Conservation (phyloP, 2,888 invertebrate species). For the Morpho achilles region DNA sequence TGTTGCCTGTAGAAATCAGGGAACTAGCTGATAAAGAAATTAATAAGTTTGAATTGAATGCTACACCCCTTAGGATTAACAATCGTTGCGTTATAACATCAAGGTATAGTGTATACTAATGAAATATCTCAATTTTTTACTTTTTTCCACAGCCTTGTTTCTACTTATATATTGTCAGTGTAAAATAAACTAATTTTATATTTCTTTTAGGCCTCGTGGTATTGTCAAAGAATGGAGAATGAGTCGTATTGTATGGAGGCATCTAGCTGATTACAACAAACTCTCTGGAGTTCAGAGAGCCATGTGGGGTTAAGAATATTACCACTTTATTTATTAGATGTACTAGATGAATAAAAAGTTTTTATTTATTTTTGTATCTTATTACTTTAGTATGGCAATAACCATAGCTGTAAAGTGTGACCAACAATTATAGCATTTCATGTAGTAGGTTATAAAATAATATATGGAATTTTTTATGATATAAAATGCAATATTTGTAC, state of each 20-base stretch:
- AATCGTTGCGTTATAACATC: slow-evolving; percentile 94
- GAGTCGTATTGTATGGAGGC: slow-evolving; percentile 94
- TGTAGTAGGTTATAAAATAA: too few species aligned
- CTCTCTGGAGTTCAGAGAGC: slow-evolving; percentile 94
- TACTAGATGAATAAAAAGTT: slow-evolving; percentile 1
- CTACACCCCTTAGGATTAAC: slow-evolving; percentile 81
- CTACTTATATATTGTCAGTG: not conserved
- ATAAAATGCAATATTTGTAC: too few species aligned
- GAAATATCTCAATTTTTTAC: too few species aligned
- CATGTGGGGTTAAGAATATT: slow-evolving; percentile 86
- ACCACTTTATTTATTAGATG: not conserved
- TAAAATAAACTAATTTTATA: slow-evolving; percentile 2
- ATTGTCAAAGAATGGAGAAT: slow-evolving; percentile 89
- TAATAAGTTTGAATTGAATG: slow-evolving; percentile 86
- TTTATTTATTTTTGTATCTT: not conserved
- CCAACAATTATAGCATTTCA: too few species aligned
- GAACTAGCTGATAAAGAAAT: slow-evolving; percentile 89
- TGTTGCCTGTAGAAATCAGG: slow-evolving; percentile 89
- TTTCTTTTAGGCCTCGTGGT: slow-evolving; percentile 83
- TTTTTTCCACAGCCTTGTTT: too few species aligned
- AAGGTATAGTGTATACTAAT: slow-evolving; percentile 46
- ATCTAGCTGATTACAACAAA: slow-evolving; percentile 96
- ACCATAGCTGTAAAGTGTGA: too few species aligned
- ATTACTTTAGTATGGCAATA: too few species aligned
- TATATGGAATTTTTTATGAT: too few species aligned